These are phyloP conservation scores for Clarias magur DNA, from an alignment of 2,113 vertebrate species.

Conservation along the genomic window DNA sequence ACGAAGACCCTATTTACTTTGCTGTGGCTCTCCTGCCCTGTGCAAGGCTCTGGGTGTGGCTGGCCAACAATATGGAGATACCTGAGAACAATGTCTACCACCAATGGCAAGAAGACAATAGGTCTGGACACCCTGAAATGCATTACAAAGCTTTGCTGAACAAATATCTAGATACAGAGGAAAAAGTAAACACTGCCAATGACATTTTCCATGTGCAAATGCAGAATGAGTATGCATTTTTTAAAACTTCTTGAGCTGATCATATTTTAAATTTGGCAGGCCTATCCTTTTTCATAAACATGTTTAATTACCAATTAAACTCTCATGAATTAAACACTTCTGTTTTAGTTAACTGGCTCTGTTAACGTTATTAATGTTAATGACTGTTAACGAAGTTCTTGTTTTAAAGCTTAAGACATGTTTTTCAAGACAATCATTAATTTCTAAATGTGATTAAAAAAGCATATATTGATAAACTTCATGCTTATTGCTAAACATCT, in stretches of 20 bases:
- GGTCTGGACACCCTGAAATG: constrained; percentile 30
- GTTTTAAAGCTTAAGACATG: background rate
- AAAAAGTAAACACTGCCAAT: constrained; percentile 12
- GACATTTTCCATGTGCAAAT: constrained; percentile 43
- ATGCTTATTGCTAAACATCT: too few species aligned
- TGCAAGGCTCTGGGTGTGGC: constrained; percentile 47
- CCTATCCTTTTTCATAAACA: background rate
- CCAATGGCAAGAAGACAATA: constrained; percentile 38
- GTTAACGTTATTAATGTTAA: background rate
- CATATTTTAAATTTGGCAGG: background rate
- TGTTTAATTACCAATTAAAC: background rate
- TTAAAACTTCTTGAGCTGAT: constrained; percentile 34
- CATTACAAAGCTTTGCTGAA: constrained; percentile 49
- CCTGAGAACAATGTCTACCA: constrained; percentile 43
- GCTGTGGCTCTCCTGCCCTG: constrained; percentile 52
- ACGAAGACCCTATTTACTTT: constrained; percentile 46
- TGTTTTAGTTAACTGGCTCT: background rate
- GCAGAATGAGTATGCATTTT: constrained; percentile 49
- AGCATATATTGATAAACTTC: background rate
- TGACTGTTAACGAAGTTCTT: too few species aligned
- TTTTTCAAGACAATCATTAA: background rate
- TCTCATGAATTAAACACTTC: background rate
- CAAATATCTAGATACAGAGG: constrained; percentile 13
- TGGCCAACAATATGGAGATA: constrained; percentile 34
- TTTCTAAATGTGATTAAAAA: background rate